Base-by-base conservation (phyloP, 1,140 invertebrate species). In the Diachasmimorpha longicaudata region DNA sequence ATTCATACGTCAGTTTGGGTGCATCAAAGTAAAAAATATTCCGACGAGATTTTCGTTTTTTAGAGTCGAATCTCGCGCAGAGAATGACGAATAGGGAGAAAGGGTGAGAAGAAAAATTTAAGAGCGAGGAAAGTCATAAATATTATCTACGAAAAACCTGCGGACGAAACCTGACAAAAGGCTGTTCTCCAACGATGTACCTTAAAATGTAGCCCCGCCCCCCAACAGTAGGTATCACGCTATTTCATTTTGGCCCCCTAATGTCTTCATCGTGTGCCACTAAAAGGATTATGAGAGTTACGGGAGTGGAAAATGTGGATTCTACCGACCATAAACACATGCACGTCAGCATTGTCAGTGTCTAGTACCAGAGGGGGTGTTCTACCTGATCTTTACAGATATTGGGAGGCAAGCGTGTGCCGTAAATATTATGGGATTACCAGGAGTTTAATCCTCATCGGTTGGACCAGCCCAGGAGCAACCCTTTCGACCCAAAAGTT, bases 371-470 rank as follows among this genome's bases (percentile, higher is more conserved):
- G 52, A 21, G 52, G 31, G 31, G 31, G 31, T 31, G 52, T 21
- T 21, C 6, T 58, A 4, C 42, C 66, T 46, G 25, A 74, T 77
- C 52, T 74, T 77, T 74, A 74, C 76, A 37, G 46, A 71, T 68
- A 77, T 37, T 52, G 16, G 42, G 16, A 16, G 16, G 19, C 42
- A 52, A 55, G 16, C 67, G 55, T 72, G 16, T 70, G 76, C 52
- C 69, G 72, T 74, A 77, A 77, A 74, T 77, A 77, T 77, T 77
- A 39, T 74, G 72, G 76, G 67, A 77, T 77, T 77, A 77, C 67
- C 39, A n/a, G 44, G 6, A 55, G 66, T 74, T 72, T 76, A 73
- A 77, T 77, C 75, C 63, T 46, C 52, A 3, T 31, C 31, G 2
- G 31, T 6, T 31, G 31, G 6, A 31, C 6, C 31, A 6, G 31